Percentiles rank a stretch among this genome's conserved stretches.
phyloP scores from a whole-genome alignment of 2,797 vertebrate genomes.

The Falco berigora region DNA sequence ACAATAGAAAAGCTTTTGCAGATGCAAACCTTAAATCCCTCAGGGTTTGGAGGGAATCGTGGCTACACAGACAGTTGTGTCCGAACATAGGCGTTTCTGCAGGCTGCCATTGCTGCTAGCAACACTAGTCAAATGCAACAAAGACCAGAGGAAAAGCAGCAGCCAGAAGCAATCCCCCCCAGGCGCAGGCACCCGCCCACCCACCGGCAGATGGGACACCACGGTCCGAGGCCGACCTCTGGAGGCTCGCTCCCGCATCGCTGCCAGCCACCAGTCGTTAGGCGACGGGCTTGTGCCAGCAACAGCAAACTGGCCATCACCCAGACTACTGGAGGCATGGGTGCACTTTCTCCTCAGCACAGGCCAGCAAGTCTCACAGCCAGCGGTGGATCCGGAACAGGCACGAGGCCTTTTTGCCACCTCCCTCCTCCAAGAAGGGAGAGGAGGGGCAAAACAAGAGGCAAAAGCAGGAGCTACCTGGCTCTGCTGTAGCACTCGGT shows the following conservation, averaged over 20 bases:
- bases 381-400: not conserved
- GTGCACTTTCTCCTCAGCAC: rapidly evolving
- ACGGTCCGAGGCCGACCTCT: constrained; percentile 48
- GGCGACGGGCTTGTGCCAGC: not conserved
- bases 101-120: not conserved
- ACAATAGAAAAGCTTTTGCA: not conserved
- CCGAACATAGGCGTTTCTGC: not conserved
- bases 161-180: not conserved
- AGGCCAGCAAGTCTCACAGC: not conserved
- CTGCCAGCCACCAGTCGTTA: rapidly evolving
- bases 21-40: not conserved
- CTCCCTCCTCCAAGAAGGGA: not conserved
- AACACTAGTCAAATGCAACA: not conserved
- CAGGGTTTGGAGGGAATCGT: not conserved
- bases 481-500: not conserved
- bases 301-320: not conserved
- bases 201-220: rapidly evolving
- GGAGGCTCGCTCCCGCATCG: not conserved
- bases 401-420: not conserved
- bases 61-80: not conserved
- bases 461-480: not conserved
- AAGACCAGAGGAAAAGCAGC: not conserved
- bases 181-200: not conserved
- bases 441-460: not conserved
- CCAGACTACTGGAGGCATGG: not conserved